phyloP scores from a whole-genome alignment of 2,797 vertebrate species.

The Anolis apletophallus region DNA sequence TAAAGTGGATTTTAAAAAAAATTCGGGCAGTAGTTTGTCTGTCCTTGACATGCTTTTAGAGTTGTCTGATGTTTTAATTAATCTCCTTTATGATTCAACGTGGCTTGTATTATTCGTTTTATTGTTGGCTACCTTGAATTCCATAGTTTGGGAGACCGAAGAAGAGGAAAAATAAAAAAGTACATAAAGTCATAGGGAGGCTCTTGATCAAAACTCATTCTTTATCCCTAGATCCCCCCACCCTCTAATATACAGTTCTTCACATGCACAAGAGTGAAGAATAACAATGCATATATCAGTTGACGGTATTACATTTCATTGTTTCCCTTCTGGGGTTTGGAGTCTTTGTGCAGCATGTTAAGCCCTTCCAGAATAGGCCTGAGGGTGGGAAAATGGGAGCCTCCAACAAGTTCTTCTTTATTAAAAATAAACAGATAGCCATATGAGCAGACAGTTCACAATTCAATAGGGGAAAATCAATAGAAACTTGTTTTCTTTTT shows the following conservation, averaged over 20 bases:
- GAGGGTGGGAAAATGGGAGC: conserved; percentile 60
- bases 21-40: no score
- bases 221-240: background rate
- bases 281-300: conserved; percentile 45
- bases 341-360: conserved; percentile 37
- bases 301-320: conserved; percentile 56
- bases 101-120: no score
- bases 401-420: conserved; percentile 66
- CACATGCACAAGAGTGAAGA: conserved; percentile 42
- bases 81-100: no score
- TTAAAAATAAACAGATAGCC: conserved; percentile 69
- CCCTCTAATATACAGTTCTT: conserved; percentile 5
- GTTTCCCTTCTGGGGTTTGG: conserved; percentile 10
- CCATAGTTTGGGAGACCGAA: background rate
- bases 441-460: conserved; percentile 70
- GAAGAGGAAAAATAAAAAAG: background rate
- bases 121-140: background rate
- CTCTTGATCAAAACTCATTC: background rate
- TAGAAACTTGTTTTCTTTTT: conserved; percentile 29
- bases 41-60: no score
- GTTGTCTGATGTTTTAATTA: no score
- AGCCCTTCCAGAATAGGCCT: conserved; percentile 51
- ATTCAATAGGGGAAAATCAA: conserved; percentile 67
- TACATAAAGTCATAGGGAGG: background rate
- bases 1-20: no score